A percentile compares a stretch with the other conserved stretches of the same genome.
These are phyloP conservation scores for Chrysomallon squamiferum DNA, from an alignment of 1,140 invertebrate genomes.

Conservation along the genomic window DNA sequence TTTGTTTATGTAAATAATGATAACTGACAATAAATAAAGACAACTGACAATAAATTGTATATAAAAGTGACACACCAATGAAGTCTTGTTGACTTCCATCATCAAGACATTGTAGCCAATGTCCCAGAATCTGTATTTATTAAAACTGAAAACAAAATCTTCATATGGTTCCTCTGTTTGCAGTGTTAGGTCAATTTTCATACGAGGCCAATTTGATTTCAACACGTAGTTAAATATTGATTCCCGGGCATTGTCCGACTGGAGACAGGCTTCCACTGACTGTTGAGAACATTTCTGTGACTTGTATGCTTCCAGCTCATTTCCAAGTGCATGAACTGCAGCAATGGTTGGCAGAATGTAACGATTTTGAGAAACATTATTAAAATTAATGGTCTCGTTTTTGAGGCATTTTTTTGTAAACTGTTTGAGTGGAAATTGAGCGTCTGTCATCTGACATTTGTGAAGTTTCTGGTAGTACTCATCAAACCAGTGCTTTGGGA, in stretches of 20 bases:
- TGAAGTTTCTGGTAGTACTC: constrained; percentile 64
- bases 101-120: constrained; percentile 26
- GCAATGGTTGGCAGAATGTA: constrained; percentile 56
- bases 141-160: constrained; percentile 27
- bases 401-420: constrained; percentile 12
- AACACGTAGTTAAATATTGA: constrained; percentile 12
- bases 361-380: constrained; percentile 18
- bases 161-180: background rate
- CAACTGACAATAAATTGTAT: too few species aligned
- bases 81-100: too few species aligned
- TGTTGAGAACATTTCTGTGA: background rate
- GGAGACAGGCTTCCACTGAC: background rate
- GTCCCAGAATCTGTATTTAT: constrained; percentile 38
- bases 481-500: constrained; percentile 64
- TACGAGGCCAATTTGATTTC: too few species aligned
- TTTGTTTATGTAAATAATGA: too few species aligned
- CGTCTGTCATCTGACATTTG: constrained; percentile 47
- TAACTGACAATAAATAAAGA: too few species aligned
- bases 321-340: constrained; percentile 52
- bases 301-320: constrained; percentile 38
- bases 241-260: constrained; percentile 4
- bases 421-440: constrained; percentile 40
- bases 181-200: background rate
- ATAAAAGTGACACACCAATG: too few species aligned
- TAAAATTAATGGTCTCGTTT: background rate